These are phyloP conservation scores for Gnathonemus echidnorhynchus DNA, from an alignment of 2,113 vertebrate species.

Conservation along the genomic window DNA sequence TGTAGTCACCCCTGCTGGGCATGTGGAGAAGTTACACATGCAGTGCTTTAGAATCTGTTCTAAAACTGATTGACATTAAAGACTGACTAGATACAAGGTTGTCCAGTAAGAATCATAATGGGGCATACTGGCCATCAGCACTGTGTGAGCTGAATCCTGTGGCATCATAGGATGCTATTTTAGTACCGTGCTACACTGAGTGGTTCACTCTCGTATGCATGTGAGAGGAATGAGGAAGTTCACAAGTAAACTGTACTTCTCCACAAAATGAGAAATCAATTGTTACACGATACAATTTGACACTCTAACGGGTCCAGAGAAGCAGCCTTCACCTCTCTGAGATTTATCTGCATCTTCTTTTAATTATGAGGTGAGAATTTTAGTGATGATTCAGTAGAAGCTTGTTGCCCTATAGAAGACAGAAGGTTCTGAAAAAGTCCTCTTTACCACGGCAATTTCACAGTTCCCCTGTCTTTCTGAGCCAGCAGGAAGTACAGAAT, in stretches of 20 bases:
- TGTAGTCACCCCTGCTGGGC: not conserved
- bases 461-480: not conserved
- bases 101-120: not conserved
- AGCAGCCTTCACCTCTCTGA: not conserved
- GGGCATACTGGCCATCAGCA: not conserved
- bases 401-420: not conserved
- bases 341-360: not conserved
- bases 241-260: not conserved
- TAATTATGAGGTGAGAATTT: not conserved
- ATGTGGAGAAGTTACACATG: not conserved
- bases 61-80: not conserved
- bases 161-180: not conserved
- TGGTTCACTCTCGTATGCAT: not conserved
- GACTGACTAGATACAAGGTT: not conserved
- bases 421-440: not conserved
- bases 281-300: not conserved
- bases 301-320: not conserved
- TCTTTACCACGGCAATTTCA: not conserved
- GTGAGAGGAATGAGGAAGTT: not conserved
- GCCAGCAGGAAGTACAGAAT: not conserved
- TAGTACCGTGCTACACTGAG: not conserved
- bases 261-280: not conserved
- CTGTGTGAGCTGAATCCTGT: not conserved
- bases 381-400: not conserved
- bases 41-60: not conserved